Evolutionary conservation across 2,797 vertebrate species (phyloP), one percentile per base, ranked within the genome.

Genomic region (Notamacropus eugenii): DNA sequence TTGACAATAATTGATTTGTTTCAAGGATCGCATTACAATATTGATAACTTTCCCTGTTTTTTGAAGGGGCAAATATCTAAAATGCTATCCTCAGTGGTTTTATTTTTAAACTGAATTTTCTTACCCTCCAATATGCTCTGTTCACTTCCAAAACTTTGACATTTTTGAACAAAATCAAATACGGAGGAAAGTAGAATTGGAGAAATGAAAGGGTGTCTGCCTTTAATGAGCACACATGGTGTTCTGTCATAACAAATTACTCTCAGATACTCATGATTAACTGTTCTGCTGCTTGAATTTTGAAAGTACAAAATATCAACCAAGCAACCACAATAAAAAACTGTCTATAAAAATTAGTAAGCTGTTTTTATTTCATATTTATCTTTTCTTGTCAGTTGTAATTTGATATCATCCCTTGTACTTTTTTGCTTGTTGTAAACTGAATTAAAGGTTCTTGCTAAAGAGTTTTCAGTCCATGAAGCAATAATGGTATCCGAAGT

Each of bases 181-280:
- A 96, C 82, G 57, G 74, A 97, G 90, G 91, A 56, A 97, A 54
- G 56, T 8, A 95, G 96, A 93, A 97, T 55, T 93, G 96, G 97
- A 98, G 82, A 46, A 54, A 96, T 98, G 94, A 97, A 97, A 97
- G 62, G 93, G 90, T 95, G 97, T 54, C 91, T 97, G 74, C 92
- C 94, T 98, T 97, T 98, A 98, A 98, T 11, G 90, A 98, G 97
- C 96, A 97, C 97, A 97, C 97, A 97, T 95, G 92, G 96, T 95
- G 93, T 74, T 97, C 97, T 98, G 98, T 98, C 98, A 97, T 96
- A 98, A 97, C 95, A 98, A 98, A 98, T 99, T 98, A 98, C 54
- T 40, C 92, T 90, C 93, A 22, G 92, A 98, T 98, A 93, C 57
- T 98, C 19, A 28, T 98, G 97, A 98, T 98, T 98, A 98, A 98